Evolutionary conservation across 64 coral and sea anemone genomes (phyloP).

Genomic region (Stylophora pistillata): DNA sequence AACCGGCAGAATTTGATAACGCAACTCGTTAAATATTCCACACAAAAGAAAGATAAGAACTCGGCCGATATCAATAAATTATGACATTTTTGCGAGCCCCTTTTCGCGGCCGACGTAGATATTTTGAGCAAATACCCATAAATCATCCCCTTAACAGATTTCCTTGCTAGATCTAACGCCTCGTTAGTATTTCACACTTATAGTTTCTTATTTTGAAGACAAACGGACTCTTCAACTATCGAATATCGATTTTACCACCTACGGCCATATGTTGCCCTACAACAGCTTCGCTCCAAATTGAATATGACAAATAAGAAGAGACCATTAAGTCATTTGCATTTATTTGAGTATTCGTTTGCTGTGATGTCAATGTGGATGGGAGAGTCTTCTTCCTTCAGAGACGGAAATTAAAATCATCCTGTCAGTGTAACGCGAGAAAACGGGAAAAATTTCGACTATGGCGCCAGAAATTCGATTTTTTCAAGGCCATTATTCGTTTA

Average conservation of each 20-base stretch:
- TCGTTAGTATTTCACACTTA: neutral
- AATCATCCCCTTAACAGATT: neutral
- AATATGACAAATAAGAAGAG: neutral
- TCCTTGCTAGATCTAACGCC: neutral
- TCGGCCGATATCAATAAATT: slow-evolving; percentile 2
- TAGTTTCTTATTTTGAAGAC: neutral
- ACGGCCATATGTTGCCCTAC: neutral
- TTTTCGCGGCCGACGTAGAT: neutral
- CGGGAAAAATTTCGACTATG: neutral
- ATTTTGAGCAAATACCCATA: neutral
- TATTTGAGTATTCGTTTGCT: neutral
- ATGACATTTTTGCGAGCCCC: neutral
- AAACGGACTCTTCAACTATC: neutral
- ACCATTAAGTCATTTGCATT: slow-evolving; percentile 25
- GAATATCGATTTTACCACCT: slow-evolving; percentile 17
- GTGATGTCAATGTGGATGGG: neutral
- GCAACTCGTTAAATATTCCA: slow-evolving; percentile 22
- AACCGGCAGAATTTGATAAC: neutral
- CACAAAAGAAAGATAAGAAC: neutral
- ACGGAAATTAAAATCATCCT: neutral
- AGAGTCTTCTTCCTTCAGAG: neutral
- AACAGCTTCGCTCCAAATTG: neutral
- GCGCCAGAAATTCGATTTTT: neutral
- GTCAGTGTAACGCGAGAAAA: neutral
- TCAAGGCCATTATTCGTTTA: neutral